These are phyloP conservation scores for Lontra canadensis DNA, from an alignment of 2,113 vertebrate species.

Conservation along the genomic window DNA sequence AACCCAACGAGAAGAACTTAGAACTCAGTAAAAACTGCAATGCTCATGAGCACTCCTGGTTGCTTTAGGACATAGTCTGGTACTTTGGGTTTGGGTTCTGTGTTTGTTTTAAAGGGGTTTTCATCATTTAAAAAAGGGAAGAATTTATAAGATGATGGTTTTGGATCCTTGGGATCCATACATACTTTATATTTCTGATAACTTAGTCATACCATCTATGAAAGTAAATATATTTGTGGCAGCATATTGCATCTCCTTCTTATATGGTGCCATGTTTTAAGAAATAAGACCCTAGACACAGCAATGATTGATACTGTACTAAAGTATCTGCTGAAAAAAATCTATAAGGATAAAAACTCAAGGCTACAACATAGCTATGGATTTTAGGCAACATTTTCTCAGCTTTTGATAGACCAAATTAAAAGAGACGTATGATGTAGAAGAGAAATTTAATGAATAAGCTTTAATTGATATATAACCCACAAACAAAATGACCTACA, in stretches of 20 bases:
- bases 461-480: neutral
- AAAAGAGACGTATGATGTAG: neutral
- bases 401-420: neutral
- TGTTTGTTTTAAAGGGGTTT: neutral
- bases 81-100: neutral
- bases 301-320: neutral
- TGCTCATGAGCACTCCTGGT: neutral
- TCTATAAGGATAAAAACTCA: neutral
- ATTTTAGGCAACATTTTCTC: neutral
- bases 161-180: neutral
- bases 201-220: neutral
- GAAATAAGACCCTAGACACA: neutral
- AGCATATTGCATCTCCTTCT: neutral
- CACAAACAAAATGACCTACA: neutral
- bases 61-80: neutral
- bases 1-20: neutral
- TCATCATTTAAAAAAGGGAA: neutral
- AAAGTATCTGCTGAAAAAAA: neutral
- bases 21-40: neutral
- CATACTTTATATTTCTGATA: neutral
- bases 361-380: neutral
- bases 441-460: slow-evolving; percentile 5
- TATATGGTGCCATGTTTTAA: neutral
- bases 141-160: neutral
- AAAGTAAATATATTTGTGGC: neutral